Conservation (phyloP, 2,797 vertebrate genomes). For the Xenopus petersii region DNA sequence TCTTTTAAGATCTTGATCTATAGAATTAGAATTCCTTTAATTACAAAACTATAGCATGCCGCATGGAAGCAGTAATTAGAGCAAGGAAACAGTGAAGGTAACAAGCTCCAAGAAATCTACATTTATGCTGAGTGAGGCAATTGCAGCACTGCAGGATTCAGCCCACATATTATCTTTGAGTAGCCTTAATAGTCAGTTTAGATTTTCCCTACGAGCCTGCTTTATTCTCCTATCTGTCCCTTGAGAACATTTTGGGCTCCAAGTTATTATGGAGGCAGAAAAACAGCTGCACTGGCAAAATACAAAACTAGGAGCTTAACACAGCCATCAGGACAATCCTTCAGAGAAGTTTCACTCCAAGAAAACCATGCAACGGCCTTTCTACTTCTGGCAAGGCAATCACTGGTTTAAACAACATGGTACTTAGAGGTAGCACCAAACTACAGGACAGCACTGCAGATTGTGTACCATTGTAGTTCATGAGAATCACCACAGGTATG, state of each 20-base stretch:
- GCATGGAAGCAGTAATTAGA: constrained; percentile 41
- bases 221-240: constrained; percentile 27
- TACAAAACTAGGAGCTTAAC: constrained; percentile 14
- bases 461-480: neutral
- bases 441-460: too few species aligned
- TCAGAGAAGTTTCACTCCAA: constrained; percentile 13
- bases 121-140: constrained; percentile 33
- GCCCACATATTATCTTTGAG: constrained; percentile 22
- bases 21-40: constrained; percentile 27
- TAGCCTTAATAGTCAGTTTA: constrained; percentile 12
- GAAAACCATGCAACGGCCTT: neutral
- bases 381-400: too few species aligned
- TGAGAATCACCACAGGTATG: neutral
- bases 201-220: constrained; percentile 25
- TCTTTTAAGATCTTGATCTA: too few species aligned
- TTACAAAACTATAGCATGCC: constrained; percentile 30
- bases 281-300: constrained; percentile 7
- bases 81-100: constrained; percentile 36
- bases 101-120: constrained; percentile 28
- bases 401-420: too few species aligned
- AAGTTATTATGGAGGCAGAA: constrained; percentile 23
- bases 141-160: constrained; percentile 19
- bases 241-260: constrained; percentile 29
- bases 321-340: constrained; percentile 8
- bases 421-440: too few species aligned